These are phyloP conservation scores for Echiichthys vipera DNA, from an alignment of 2,797 vertebrate species.

Conservation along the genomic window DNA sequence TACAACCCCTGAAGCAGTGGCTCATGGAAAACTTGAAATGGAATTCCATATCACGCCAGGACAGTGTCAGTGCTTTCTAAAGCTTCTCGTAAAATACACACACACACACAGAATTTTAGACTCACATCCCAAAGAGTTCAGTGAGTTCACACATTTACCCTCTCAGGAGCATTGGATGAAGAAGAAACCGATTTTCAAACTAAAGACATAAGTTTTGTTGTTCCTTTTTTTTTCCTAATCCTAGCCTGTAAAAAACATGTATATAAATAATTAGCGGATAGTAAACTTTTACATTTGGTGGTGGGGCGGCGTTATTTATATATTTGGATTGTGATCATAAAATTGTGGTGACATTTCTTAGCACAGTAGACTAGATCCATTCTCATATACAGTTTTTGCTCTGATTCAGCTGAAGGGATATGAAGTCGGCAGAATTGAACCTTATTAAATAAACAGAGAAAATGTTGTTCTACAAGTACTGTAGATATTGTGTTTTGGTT, in stretches of 20 bases:
- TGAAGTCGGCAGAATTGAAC: neutral
- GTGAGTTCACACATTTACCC: constrained; percentile 36
- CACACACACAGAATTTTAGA: constrained; percentile 12
- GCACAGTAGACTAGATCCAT: neutral
- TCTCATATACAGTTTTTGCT: neutral
- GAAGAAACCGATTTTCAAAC: constrained; percentile 38
- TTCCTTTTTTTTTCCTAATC: neutral
- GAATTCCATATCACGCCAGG: constrained; percentile 64
- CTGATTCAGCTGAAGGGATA: neutral
- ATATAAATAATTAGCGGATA: neutral
- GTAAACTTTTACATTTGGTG: neutral
- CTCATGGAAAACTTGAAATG: constrained; percentile 55
- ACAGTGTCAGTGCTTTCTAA: constrained; percentile 51
- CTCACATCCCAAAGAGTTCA: constrained; percentile 26
- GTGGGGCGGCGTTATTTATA: neutral
- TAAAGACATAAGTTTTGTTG: neutral
- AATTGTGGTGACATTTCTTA: neutral
- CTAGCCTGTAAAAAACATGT: neutral
- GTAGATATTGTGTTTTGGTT: no score
- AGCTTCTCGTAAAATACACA: constrained; percentile 40
- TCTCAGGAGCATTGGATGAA: constrained; percentile 10
- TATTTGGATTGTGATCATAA: neutral
- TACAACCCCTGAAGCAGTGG: constrained; percentile 39
- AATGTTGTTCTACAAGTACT: no score
- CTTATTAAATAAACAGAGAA: neutral